Evolutionary conservation across 2,113 vertebrate species (phyloP), one percentile per base, ranked within the genome.

Genomic region (Psammodynastes pulverulentus): DNA sequence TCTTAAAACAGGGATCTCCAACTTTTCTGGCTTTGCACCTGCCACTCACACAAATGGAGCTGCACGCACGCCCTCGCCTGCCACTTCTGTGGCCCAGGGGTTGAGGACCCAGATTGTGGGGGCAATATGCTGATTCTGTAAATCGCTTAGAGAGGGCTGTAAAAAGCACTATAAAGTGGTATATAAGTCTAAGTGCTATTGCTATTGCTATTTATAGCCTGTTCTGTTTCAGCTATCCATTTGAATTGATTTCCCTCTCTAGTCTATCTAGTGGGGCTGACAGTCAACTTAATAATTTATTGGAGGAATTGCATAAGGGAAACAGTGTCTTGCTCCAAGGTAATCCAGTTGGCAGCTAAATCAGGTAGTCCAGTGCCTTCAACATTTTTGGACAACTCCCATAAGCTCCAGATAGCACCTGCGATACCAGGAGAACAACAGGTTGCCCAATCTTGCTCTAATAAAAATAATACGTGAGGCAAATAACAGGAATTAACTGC

Each of bases 11-110:
- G 23, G 23, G 1, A 23, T 9, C 23, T 56, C 54, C 23, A 56
- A 56, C 2, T 9, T 24, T 54, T 54, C 19, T 19, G 5, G 6
- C 53, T 54, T 9, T 56, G 8, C 0, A 8, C 54, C 54, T 23
- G 9, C 54, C 23, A 7, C 54, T 56, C 2, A 3, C 54, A 56
- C 23, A 56, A 56, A 56, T 24, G 8, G 23, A 24, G 23, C 54
- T 56, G 54, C 54, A 24, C 2, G 8, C 54, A 56, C 7, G 9
- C 0, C 0, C 54, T 24, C 0, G 0, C 23, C 23, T 7, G 0
- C 23, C 21, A 0, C 53, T 54, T 54, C 53, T 21, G 7, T 21
- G 8, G 53, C 53, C 53, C 2, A 1, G 54, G 54, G 23, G 0
- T 24, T 56, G 23, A 23, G 8, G 54, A 3, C 54, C 23, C 54